Percentiles rank a stretch among this genome's conserved stretches.
Conservation (phyloP, 2,888 invertebrate species). For the Neocrepidodera transversa region DNA sequence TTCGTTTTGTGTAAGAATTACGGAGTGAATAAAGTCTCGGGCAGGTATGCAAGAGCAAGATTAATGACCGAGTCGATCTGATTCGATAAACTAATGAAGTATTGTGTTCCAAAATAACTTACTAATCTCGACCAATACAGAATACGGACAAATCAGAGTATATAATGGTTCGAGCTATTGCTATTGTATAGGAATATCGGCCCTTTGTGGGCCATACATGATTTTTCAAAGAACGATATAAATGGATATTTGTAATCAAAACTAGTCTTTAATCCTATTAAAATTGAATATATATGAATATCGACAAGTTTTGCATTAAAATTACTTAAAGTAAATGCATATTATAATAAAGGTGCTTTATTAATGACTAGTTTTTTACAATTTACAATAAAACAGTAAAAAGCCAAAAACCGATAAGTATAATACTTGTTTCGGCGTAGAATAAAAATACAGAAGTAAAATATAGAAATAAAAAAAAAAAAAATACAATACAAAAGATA, state of each 20-base stretch:
- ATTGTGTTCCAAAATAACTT: conserved; percentile 60
- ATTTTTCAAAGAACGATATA: neutral
- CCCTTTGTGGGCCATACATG: no score
- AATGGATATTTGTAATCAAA: neutral
- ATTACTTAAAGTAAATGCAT: no score
- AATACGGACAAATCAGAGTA: conserved; percentile 55
- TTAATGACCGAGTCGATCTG: conserved; percentile 60
- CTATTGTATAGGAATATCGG: conserved; percentile 40
- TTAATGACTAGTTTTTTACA: no score
- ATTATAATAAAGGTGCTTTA: no score
- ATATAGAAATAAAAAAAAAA: no score
- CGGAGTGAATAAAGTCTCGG: conserved; percentile 21
- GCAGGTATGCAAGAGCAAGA: conserved; percentile 48
- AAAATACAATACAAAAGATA: no score
- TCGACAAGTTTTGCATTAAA: no score
- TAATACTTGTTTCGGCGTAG: no score
- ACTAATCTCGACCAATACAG: conserved; percentile 46
- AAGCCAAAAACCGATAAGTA: no score
- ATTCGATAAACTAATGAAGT: conserved; percentile 63
- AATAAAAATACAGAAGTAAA: no score
- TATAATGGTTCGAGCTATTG: conserved; percentile 54
- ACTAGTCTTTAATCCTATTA: neutral
- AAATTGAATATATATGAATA: no score
- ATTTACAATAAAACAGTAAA: no score
- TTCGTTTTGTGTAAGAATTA: conserved; percentile 26